A percentile compares a stretch with the other conserved stretches of the same genome.
phyloP scores from a whole-genome alignment of 2,888 invertebrate genomes.

The Chalcis sispes region DNA sequence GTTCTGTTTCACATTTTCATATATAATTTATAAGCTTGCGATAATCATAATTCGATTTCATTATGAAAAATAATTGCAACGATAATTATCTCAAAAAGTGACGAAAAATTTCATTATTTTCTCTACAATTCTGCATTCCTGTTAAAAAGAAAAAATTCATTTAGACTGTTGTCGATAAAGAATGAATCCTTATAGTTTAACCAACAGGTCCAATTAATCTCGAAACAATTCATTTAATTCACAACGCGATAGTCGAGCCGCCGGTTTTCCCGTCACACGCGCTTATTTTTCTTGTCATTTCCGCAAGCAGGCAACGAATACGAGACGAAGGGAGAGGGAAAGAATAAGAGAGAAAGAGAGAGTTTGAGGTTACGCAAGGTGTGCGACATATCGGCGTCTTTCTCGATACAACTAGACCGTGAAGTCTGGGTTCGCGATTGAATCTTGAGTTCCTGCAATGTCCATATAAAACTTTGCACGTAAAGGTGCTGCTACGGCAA shows the following conservation, averaged over 20 bases:
- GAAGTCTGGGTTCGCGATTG: slow-evolving; percentile 59
- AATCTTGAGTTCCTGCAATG: slow-evolving; percentile 33
- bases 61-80: too few species aligned
- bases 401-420: slow-evolving; percentile 61
- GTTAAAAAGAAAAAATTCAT: too few species aligned
- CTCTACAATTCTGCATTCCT: too few species aligned
- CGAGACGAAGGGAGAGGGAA: slow-evolving; percentile 12
- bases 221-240: not conserved
- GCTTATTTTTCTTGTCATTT: slow-evolving; percentile 7
- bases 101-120: too few species aligned
- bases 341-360: slow-evolving; percentile 21
- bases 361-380: slow-evolving; percentile 57
- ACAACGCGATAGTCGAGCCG: slow-evolving; percentile 4
- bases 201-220: slow-evolving; percentile 18
- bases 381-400: slow-evolving; percentile 53
- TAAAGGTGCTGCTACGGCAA: slow-evolving; percentile 13
- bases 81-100: too few species aligned
- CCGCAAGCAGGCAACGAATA: slow-evolving; percentile 4
- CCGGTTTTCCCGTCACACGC: not conserved
- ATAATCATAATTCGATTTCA: too few species aligned
- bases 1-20: too few species aligned
- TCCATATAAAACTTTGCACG: slow-evolving; percentile 35
- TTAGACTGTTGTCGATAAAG: too few species aligned
- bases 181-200: slow-evolving; percentile 14
- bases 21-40: too few species aligned